These are phyloP conservation scores for Bimastos eiseni DNA, from an alignment of 2,888 invertebrate genomes.

Conservation along the genomic window DNA sequence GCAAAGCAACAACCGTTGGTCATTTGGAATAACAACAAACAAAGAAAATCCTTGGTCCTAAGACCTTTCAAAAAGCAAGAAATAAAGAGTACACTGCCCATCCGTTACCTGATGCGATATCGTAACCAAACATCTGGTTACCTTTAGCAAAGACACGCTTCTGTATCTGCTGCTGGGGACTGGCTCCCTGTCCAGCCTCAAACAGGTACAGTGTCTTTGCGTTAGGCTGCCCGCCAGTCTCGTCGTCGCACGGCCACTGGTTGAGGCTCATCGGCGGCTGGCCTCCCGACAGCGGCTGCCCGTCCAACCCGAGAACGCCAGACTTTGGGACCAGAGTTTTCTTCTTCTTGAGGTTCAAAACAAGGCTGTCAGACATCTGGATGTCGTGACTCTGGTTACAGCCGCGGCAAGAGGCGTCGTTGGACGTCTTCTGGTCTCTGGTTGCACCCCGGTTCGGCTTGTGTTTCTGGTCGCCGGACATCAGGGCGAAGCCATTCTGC, in stretches of 20 bases:
- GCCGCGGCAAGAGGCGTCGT: not conserved
- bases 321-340: not conserved
- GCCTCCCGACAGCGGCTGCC: not conserved
- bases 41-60: not conserved
- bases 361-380: not conserved
- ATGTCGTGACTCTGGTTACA: not conserved
- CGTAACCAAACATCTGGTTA: slow-evolving; percentile 27
- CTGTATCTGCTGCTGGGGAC: slow-evolving; percentile 49
- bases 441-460: not conserved
- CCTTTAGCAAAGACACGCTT: slow-evolving; percentile 24
- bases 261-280: not conserved
- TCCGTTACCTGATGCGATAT: slow-evolving; percentile 18
- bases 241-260: not conserved
- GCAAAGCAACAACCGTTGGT: not conserved
- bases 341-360: slow-evolving; percentile 9
- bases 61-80: not conserved
- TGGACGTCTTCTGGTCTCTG: not conserved
- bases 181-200: slow-evolving; percentile 60
- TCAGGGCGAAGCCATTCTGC: slow-evolving; percentile 16
- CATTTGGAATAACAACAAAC: not conserved
- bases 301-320: not conserved
- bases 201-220: slow-evolving; percentile 45
- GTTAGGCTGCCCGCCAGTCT: not conserved
- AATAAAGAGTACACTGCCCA: slow-evolving; percentile 37
- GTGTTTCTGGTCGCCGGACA: slow-evolving; percentile 6